phyloP scores from a whole-genome alignment of 2,113 vertebrate species.

The Caloenas nicobarica region DNA sequence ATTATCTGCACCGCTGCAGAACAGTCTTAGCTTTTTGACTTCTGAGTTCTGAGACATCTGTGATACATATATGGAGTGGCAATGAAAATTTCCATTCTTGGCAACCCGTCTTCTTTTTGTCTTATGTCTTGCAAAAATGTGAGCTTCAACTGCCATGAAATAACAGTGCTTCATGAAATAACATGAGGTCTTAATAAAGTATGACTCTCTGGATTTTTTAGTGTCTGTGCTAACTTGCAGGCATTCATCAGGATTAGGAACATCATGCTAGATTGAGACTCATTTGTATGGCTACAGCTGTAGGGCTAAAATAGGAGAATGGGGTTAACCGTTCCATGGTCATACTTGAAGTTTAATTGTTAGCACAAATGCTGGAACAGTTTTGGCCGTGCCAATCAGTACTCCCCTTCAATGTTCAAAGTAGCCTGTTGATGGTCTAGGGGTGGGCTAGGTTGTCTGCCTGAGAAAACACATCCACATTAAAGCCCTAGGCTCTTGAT shows the following conservation, averaged over 20 bases:
- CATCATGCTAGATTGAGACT: not conserved
- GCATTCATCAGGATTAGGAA: not conserved
- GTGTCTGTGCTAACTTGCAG: not conserved
- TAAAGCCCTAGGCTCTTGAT: not conserved
- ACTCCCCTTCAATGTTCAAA: not conserved
- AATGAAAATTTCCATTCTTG: slow-evolving; percentile 18
- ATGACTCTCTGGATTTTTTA: not conserved
- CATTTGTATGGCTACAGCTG: not conserved
- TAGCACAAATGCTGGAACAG: not conserved
- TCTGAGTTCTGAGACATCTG: slow-evolving; percentile 5
- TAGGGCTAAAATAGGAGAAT: not conserved
- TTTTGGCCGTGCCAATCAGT: not conserved
- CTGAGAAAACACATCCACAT: not conserved
- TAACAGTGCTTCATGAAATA: not conserved
- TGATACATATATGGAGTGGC: not conserved
- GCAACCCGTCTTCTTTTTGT: not conserved
- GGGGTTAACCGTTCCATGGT: accelerated
- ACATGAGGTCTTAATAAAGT: not conserved
- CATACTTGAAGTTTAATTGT: not conserved
- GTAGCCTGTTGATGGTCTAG: not conserved
- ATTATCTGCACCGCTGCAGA: not conserved
- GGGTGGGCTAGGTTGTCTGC: not conserved
- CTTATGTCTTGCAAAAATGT: not conserved
- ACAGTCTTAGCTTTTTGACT: not conserved
- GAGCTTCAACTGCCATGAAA: not conserved